Base-by-base conservation (phyloP, 1,140 invertebrate species). In the Bombus turneri region DNA sequence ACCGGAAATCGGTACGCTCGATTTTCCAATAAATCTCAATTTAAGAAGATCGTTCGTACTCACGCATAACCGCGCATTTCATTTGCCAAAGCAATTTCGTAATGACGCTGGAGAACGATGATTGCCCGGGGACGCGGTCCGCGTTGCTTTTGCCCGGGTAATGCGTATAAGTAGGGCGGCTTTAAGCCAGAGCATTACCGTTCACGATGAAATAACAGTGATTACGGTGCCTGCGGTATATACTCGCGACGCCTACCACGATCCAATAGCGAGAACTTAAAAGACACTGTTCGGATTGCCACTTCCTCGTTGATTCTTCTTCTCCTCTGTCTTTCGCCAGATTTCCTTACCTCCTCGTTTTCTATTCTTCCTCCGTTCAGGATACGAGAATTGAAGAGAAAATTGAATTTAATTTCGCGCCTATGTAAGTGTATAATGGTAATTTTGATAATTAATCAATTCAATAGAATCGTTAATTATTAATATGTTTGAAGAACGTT, bases 181-280 rank as follows among this genome's bases (percentile, higher is more conserved):
- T 91, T 91, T 89, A 91, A 93, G 92, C 87, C 90, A 90, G 92
- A 90, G 92, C 93, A 94, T 94, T 94, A 94, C 93, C 90, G 92
- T 92, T 87, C 91, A 92, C 90, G 93, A 94, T 92, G 89, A 93
- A 94, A 94, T 94, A 94, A 94, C 93, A 93, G 92, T 93, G 92
- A 94, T 94, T 94, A 94, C 89, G 80, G 31, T 88, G 89, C 86
- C 87, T 87, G 89, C 80, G 91, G 89, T 91, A 87, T 91, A 92
- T 89, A 90, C 91, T 87, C 85, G 86, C 84, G 87, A 78, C 88
- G 87, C 88, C 85, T 92, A 92, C 92, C 92, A 87, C 87, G 91
- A 86, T 92, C 64, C 76, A 74, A 87, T 87, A 85, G 90, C 90
- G 90, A 88, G 84, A 92, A 91, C 41, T 91, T 90, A 90, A 92